Percentiles rank a stretch among this genome's conserved stretches.
Evolutionary conservation across 2,888 invertebrate genomes (phyloP).

Genomic region (Lithophane socia): DNA sequence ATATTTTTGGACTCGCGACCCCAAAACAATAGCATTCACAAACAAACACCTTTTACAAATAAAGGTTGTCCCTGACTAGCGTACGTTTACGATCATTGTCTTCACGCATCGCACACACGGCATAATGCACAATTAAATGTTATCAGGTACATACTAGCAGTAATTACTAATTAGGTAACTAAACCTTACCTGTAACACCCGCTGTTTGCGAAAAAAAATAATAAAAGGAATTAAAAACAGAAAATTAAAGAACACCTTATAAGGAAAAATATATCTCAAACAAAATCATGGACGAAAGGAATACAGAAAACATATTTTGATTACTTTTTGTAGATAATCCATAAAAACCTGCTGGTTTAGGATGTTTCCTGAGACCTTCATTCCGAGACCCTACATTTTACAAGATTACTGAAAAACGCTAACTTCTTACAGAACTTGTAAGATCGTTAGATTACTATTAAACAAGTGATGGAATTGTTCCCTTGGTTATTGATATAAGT

Average conservation of each 20-base stretch:
- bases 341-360: too few species aligned
- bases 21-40: conserved; percentile 32
- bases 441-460: neutral
- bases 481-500: too few species aligned
- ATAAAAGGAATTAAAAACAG: conserved; percentile 34
- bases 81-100: conserved; percentile 43
- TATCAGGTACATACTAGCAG: conserved; percentile 52
- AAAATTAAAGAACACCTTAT: conserved; percentile 17
- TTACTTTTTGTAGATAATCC: neutral
- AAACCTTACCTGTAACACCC: conserved; percentile 72
- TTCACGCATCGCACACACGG: conserved; percentile 58
- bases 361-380: neutral
- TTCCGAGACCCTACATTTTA: neutral
- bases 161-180: conserved; percentile 58
- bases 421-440: neutral
- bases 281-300: neutral
- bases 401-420: neutral
- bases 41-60: conserved; percentile 35
- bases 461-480: too few species aligned
- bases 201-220: conserved; percentile 65
- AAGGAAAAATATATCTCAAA: neutral
- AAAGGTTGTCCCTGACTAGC: conserved; percentile 47
- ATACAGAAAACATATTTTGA: neutral
- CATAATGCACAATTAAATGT: conserved; percentile 60
- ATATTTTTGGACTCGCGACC: neutral